These are phyloP conservation scores for Gila orcuttii DNA, from an alignment of 2,113 vertebrate genomes.

Conservation along the genomic window DNA sequence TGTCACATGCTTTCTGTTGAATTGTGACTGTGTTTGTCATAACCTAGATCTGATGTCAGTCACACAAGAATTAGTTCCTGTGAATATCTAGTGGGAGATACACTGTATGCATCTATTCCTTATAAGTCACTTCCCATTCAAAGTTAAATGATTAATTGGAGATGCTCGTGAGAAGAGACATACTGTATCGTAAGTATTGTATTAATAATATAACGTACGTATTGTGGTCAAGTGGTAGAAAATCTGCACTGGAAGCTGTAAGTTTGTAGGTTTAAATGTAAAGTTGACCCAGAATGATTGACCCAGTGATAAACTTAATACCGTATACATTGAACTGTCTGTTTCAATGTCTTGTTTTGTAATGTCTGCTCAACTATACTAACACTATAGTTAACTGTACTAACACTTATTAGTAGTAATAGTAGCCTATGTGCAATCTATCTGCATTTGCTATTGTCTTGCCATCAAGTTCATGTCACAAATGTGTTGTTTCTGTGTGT, in stretches of 20 bases:
- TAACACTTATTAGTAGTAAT: no score
- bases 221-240: not conserved
- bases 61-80: not conserved
- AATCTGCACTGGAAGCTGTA: not conserved
- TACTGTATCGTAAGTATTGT: not conserved
- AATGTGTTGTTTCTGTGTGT: not conserved
- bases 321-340: not conserved
- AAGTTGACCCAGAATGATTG: not conserved
- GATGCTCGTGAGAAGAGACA: not conserved
- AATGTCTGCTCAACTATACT: not conserved
- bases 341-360: not conserved
- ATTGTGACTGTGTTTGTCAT: conserved; percentile 1
- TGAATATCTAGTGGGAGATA: not conserved
- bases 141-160: not conserved
- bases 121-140: not conserved
- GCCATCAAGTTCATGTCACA: not conserved
- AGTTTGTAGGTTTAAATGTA: not conserved
- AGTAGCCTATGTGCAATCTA: not conserved
- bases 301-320: not conserved
- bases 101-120: not conserved
- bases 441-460: not conserved
- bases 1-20: conserved; percentile 18
- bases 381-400: not conserved
- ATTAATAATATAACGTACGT: no score
- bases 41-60: not conserved